A percentile compares a stretch with the other conserved stretches of the same genome.
These are phyloP conservation scores for Anguilla obscura DNA, from an alignment of 2,797 vertebrate genomes.

Conservation along the genomic window DNA sequence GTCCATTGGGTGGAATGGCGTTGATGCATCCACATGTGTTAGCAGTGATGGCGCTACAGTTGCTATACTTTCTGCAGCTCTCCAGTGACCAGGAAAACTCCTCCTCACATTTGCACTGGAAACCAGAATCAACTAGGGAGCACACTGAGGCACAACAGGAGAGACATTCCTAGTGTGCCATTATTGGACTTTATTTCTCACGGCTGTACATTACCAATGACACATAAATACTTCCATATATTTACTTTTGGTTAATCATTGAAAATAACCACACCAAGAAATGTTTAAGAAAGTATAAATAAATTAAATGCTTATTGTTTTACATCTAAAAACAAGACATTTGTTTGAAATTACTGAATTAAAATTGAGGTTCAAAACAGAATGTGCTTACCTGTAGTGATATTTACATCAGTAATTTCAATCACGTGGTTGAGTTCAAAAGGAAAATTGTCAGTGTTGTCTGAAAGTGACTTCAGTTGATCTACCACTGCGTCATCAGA, in stretches of 20 bases:
- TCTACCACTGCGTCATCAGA: slow-evolving; percentile 44
- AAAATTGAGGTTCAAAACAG: neutral
- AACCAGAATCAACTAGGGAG: neutral
- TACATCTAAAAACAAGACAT: too few species aligned
- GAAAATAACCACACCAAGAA: too few species aligned
- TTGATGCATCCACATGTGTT: slow-evolving; percentile 64
- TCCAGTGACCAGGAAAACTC: neutral
- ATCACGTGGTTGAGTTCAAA: slow-evolving; percentile 34
- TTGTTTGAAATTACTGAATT: too few species aligned
- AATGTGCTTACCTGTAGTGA: slow-evolving; percentile 60
- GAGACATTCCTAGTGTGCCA: too few species aligned
- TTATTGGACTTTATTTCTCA: neutral
- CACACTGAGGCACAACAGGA: slow-evolving; percentile 69
- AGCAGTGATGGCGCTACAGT: neutral
- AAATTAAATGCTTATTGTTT: too few species aligned
- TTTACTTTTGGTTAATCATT: too few species aligned
- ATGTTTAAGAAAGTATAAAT: too few species aligned
- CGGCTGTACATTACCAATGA: neutral
- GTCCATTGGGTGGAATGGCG: slow-evolving; percentile 55
- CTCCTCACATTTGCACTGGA: slow-evolving; percentile 42
- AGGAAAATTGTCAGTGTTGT: slow-evolving; percentile 18
- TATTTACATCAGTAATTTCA: slow-evolving; percentile 47
- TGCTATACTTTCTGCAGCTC: neutral
- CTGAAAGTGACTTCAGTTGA: slow-evolving; percentile 42
- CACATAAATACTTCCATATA: too few species aligned